Percentiles rank a stretch among this genome's conserved stretches.
These are phyloP conservation scores for Nesoenas mayeri DNA, from an alignment of 2,113 vertebrate genomes.

Conservation along the genomic window DNA sequence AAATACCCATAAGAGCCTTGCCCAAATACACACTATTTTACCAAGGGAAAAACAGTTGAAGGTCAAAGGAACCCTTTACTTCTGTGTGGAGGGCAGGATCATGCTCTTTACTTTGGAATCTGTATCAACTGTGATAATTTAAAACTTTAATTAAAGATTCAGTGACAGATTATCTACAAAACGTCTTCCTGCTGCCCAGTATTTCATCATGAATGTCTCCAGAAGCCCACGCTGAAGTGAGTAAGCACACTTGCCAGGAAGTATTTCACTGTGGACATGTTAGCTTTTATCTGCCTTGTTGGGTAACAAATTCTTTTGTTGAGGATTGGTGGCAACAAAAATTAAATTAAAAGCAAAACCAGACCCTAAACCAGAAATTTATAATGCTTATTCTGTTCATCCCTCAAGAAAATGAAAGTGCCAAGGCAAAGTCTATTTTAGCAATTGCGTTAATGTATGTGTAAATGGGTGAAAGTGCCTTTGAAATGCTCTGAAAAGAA, in stretches of 20 bases:
- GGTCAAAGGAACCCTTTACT: not conserved
- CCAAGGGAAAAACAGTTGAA: not conserved
- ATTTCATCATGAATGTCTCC: constrained; percentile 55
- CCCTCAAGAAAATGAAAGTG: constrained; percentile 53
- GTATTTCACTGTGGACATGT: constrained; percentile 20
- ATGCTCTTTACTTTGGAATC: constrained; percentile 46
- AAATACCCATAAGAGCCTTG: constrained; percentile 32
- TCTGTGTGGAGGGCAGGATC: not conserved
- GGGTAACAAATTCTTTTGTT: constrained; percentile 37
- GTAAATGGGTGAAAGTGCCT: constrained; percentile 41
- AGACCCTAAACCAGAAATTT: constrained; percentile 1
- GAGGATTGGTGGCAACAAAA: constrained; percentile 48
- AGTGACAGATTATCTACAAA: constrained; percentile 60
- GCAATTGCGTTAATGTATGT: constrained; percentile 29
- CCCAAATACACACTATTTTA: not conserved
- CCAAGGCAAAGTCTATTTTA: constrained; percentile 40
- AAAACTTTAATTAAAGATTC: constrained; percentile 67
- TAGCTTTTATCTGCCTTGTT: constrained; percentile 26
- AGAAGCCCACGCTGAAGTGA: not conserved
- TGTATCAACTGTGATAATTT: constrained; percentile 61
- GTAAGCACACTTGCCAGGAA: not conserved
- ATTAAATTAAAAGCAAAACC: constrained; percentile 37
- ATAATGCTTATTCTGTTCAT: constrained; percentile 1
- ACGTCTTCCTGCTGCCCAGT: constrained; percentile 37
- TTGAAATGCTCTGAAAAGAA: constrained; percentile 32